Conservation (phyloP, 2,797 vertebrate genomes). For the Chelon labrosus region DNA sequence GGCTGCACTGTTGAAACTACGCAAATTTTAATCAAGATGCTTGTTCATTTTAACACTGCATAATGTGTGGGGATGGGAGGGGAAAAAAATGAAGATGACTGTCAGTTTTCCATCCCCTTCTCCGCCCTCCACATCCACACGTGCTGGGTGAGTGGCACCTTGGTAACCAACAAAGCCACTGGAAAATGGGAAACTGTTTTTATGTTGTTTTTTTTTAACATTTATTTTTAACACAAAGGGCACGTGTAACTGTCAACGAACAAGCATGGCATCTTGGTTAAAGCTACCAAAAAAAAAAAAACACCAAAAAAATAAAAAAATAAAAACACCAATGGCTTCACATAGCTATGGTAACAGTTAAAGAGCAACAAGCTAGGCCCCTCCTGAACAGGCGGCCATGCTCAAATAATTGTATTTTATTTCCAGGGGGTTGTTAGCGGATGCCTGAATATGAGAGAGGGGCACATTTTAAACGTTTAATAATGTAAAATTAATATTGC, state of each 20-base stretch:
- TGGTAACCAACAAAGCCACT: neutral
- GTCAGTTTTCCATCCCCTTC: constrained; percentile 23
- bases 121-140: constrained; percentile 37
- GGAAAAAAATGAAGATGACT: constrained; percentile 3
- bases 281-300: neutral
- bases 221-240: neutral
- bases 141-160: constrained; percentile 33
- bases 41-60: neutral
- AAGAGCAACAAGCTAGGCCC: constrained; percentile 80
- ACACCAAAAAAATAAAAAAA: no score
- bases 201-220: no score
- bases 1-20: neutral
- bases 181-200: neutral
- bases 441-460: constrained; percentile 4
- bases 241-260: fast-evolving
- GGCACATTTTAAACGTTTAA: neutral
- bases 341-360: constrained; percentile 13
- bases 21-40: neutral
- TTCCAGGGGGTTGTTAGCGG: constrained; percentile 16
- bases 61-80: neutral
- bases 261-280: neutral
- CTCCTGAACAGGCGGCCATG: constrained; percentile 53
- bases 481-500: neutral
- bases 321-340: neutral
- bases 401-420: constrained; percentile 43